Evolutionary conservation across 2,888 invertebrate species (phyloP), one percentile per base, ranked within the genome.

Genomic region (Tenthredo livida): DNA sequence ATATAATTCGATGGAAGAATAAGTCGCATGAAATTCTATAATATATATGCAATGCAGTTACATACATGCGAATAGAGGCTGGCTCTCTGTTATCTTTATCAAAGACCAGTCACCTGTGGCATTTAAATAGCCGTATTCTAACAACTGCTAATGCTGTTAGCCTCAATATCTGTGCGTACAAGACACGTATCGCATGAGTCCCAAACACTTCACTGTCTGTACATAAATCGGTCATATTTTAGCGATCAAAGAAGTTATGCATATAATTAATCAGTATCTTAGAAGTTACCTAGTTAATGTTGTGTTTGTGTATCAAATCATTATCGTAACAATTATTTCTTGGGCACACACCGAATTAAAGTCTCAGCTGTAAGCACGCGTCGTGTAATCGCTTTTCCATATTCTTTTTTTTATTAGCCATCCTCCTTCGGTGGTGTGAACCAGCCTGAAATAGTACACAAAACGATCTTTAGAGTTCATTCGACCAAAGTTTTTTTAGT

Each of bases 361-460:
- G 92, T 93, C 92, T 92, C 91, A 92, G 90, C 91, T 91, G 90
- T 92, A 92, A 92, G 91, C 92, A 91, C 92, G 90, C 90, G 88
- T 91, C 90, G 89, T 90, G 89, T 89, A 89, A 88, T 89, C 89
- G 87, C 86, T 89, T 84, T 7, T 43, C 29, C 40, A 43, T 67
- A n/a, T 58, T 78, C 29, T 77, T 77, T 15, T 87, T 87, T 78
- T 37, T 84, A 93, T 97, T 97, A 97, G 95, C 97, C 97, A 94
- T 97, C 97, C 95, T 97, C 97, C 94, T 97, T 97, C 47, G 97
- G 97, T 84, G 97, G 97, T 91, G 97, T 97, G 94, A 97, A 97
- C 97, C 97, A 97, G 89, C 97, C 97, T 97, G 94, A 17, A 95
- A 95, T 89, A 86, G 87, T 91, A 89, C 15, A 21, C 1, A 61